Conservation (phyloP, 2,113 vertebrate genomes). For the Columba janthina region DNA sequence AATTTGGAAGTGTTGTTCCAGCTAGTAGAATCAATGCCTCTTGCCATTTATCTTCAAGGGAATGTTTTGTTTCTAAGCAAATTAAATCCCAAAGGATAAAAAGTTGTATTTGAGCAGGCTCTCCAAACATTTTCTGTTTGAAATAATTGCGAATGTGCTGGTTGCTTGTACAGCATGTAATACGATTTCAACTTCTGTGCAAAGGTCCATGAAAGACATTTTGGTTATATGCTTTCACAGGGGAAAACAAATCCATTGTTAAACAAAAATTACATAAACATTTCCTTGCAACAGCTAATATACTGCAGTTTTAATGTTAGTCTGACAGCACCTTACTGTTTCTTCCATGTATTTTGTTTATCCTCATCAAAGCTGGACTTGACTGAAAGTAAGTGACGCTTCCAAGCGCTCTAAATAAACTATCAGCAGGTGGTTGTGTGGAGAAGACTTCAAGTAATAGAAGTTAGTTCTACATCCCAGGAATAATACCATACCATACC, state of each 20-base stretch:
- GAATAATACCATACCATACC: neutral
- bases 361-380: neutral
- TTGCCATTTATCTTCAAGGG: constrained; percentile 33
- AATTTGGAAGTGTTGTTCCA: neutral
- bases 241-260: neutral
- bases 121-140: neutral
- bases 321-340: neutral
- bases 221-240: neutral
- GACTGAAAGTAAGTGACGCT: neutral
- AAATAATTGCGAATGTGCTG: neutral
- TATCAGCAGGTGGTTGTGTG: fast-evolving
- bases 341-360: neutral
- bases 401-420: neutral
- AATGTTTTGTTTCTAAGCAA: constrained; percentile 35
- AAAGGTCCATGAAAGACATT: constrained; percentile 6
- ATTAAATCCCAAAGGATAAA: constrained; percentile 25
- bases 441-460: neutral
- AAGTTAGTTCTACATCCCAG: neutral
- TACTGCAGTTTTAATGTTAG: neutral
- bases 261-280: neutral
- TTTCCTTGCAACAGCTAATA: neutral
- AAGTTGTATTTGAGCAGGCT: neutral
- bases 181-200: neutral
- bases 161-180: neutral
- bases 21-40: neutral